Percentiles rank a stretch among this genome's conserved stretches.
Evolutionary conservation across 1,140 invertebrate genomes (phyloP).

Genomic region (Sesamia nonagrioides): DNA sequence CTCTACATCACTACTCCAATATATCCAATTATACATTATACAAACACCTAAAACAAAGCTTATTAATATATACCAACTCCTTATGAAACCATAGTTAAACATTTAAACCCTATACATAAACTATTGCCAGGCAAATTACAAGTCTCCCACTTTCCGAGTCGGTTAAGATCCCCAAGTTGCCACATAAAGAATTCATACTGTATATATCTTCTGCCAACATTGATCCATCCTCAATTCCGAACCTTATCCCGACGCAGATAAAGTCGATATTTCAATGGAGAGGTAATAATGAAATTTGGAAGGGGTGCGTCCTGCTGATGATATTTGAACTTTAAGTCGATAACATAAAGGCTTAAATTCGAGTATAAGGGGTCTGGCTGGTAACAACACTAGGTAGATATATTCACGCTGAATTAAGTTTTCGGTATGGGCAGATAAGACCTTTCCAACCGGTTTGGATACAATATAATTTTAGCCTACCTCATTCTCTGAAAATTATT

Average conservation of each 20-base stretch:
- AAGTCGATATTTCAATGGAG: background rate
- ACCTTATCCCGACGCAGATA: background rate
- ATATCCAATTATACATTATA: background rate
- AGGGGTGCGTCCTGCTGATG: background rate
- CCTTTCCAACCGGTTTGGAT: background rate
- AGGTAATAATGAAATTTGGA: background rate
- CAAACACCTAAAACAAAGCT: background rate
- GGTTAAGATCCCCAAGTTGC: constrained; percentile 8
- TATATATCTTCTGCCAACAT: background rate
- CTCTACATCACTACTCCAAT: background rate
- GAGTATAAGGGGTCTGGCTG: background rate
- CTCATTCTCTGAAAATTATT: background rate
- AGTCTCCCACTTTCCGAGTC: constrained; percentile 13
- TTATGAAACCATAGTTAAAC: constrained; percentile 7
- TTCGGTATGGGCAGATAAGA: background rate
- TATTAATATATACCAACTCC: background rate
- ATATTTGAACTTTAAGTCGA: background rate
- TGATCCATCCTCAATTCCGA: background rate
- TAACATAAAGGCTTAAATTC: background rate
- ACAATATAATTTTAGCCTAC: constrained; percentile 13
- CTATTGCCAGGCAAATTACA: constrained; percentile 18
- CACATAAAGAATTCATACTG: constrained; percentile 19
- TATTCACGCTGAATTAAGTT: background rate
- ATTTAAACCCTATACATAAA: constrained; percentile 26
- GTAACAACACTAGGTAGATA: background rate